phyloP scores from a whole-genome alignment of 2,113 vertebrate genomes.

The Cyprinodon variegatus region DNA sequence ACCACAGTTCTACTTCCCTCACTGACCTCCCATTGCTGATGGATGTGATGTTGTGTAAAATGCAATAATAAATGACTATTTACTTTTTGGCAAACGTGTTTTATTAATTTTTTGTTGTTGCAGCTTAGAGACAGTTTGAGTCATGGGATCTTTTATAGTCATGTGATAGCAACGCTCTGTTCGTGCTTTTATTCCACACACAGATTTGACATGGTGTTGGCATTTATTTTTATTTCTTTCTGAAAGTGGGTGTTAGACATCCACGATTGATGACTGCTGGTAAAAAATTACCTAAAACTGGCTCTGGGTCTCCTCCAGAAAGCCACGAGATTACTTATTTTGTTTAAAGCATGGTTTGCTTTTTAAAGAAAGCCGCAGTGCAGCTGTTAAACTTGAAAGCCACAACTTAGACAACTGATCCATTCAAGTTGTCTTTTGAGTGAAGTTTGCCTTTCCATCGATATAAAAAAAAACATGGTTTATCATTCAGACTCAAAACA shows the following conservation, averaged over 20 bases:
- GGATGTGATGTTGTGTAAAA: constrained; percentile 14
- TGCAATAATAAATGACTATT: constrained; percentile 51
- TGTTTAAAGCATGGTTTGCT: background rate
- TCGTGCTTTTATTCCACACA: background rate
- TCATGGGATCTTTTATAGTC: background rate
- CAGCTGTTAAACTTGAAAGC: background rate
- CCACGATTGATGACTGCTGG: background rate
- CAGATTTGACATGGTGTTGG: no score
- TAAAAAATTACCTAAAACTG: background rate
- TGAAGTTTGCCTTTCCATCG: no score
- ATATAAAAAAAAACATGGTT: no score
- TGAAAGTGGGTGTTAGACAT: background rate
- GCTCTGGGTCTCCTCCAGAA: background rate
- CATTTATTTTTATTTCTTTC: background rate
- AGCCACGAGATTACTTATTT: background rate
- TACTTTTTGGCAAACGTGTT: background rate
- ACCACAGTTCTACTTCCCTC: constrained; percentile 14
- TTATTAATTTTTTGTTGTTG: background rate
- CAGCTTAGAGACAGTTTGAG: background rate
- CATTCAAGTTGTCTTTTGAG: background rate
- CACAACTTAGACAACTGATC: background rate
- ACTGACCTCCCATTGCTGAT: constrained; percentile 7
- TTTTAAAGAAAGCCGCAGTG: background rate
- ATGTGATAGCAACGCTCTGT: background rate
- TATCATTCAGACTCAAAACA: no score